Evolutionary conservation across 2,888 invertebrate species (phyloP), one percentile per base, ranked within the genome.

Genomic region (Lasioglossum vierecki): DNA sequence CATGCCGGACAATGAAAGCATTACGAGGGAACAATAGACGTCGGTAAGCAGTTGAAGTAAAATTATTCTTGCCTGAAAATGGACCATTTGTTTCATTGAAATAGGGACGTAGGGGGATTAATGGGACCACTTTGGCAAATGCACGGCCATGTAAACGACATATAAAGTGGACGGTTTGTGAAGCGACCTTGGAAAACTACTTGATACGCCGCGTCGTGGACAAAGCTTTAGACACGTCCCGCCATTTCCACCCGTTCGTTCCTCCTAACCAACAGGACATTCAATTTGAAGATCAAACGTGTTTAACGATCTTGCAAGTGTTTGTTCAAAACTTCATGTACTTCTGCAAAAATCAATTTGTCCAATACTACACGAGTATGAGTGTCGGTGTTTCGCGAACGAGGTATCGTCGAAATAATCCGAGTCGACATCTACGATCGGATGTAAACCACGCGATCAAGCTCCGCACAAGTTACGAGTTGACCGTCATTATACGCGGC

Each of bases 1-100:
- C 49, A 22, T 39, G 11, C n/a, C 35, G 63, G 8, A 68, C 75
- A 79, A 84, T 49, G 60, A 35, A 57, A 30, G 60, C 60, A 46
- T 73, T 49, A 57, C 68, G 15, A 1, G 30, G 13, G 39, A 57
- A 83, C 83, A 76, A 73, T 83, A 26, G 63, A 44, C 53, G 46
- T 57, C 39, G 66, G 44, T 30, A 46, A 72, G 44, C 76, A 22
- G 13, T 73, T 39, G 63, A 73, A 68, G 53, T 66, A 26, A n/a
- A 74, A 57, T 66, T 74, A 66, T 66, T 49, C 57, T 74, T 41
- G 70, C n/a, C 11, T 41, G 70, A 70, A 70, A 70, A 41, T 26
- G 41, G 41, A 11, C n/a, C 70, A n/a, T n/a, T 70, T n/a, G n/a
- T n/a, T 13, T 39, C 22, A 22, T 22, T 41, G 41, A 26, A 70